A percentile compares a stretch with the other conserved stretches of the same genome.
phyloP scores from a whole-genome alignment of 2,113 vertebrate genomes.

The Hippopotamus amphibius region DNA sequence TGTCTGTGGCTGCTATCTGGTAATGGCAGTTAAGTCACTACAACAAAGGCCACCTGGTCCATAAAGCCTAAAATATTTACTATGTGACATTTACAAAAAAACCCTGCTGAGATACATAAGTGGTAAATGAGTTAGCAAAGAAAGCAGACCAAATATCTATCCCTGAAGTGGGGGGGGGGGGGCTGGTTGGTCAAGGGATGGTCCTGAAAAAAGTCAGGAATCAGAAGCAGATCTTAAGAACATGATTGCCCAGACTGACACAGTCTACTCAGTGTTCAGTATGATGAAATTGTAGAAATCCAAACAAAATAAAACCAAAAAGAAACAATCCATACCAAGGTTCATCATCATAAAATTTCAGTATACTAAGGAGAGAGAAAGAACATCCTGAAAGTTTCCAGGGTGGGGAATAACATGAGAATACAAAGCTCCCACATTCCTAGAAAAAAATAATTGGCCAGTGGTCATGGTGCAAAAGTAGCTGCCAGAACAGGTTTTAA shows the following conservation, averaged over 20 bases:
- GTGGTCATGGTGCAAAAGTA: not conserved
- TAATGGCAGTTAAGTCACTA: not conserved
- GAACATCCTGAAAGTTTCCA: not conserved
- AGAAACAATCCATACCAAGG: not conserved
- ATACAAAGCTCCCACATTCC: conserved; percentile 6
- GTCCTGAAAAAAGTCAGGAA: not conserved
- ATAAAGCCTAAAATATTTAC: conserved; percentile 30
- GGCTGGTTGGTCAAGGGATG: not conserved
- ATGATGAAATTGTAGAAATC: not conserved
- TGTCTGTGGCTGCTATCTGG: not conserved
- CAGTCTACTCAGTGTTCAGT: not conserved
- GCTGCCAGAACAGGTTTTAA: conserved; percentile 2
- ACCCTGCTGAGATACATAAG: not conserved
- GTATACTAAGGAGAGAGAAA: not conserved
- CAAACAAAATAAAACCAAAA: conserved; percentile 28
- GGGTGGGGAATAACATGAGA: not conserved
- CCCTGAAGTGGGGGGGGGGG: not conserved
- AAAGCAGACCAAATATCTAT: not conserved
- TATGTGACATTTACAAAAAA: conserved; percentile 33
- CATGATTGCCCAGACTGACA: not conserved
- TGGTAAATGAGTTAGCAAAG: not conserved
- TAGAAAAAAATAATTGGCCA: conserved; percentile 9
- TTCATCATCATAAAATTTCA: conserved; percentile 26
- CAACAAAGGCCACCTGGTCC: not conserved
- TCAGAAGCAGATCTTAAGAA: not conserved